A percentile compares a stretch with the other conserved stretches of the same genome.
phyloP scores from a whole-genome alignment of 2,888 invertebrate genomes.

The Cheilosia pagana region DNA sequence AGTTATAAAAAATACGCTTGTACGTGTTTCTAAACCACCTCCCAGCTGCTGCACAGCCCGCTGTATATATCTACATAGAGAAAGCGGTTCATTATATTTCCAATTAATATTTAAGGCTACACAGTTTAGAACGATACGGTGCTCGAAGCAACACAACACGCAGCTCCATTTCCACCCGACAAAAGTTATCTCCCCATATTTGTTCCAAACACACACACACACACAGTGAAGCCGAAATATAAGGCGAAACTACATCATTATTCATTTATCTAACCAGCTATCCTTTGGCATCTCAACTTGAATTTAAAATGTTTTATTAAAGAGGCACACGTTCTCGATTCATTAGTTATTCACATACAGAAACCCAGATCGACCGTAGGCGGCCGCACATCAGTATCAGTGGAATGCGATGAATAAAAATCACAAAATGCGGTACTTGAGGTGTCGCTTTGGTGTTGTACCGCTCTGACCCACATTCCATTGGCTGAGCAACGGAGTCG shows the following conservation, averaged over 20 bases:
- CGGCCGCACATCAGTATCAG: background rate
- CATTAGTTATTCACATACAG: conserved; percentile 42
- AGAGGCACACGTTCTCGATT: conserved; percentile 45
- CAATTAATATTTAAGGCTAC: conserved; percentile 69
- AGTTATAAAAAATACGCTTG: background rate
- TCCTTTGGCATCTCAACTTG: background rate
- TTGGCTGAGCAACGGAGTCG: conserved; percentile 3
- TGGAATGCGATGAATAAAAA: conserved; percentile 51
- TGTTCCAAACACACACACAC: background rate
- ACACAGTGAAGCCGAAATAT: conserved; percentile 7
- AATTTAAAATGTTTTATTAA: conserved; percentile 57
- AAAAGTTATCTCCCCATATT: background rate
- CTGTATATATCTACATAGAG: background rate
- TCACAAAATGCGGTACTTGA: conserved; percentile 43
- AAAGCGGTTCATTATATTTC: conserved; percentile 54
- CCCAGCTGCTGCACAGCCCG: background rate
- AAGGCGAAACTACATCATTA: conserved; percentile 62
- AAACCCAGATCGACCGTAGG: conserved; percentile 21
- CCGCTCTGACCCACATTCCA: conserved; percentile 56
- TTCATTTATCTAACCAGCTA: conserved; percentile 44
- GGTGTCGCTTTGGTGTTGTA: conserved; percentile 54
- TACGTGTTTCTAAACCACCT: background rate
- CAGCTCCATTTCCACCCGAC: background rate
- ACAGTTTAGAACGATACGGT: conserved; percentile 49
- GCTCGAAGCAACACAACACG: conserved; percentile 45